Evolutionary conservation across 2,888 invertebrate genomes (phyloP), one percentile per base, ranked within the genome.

Genomic region (Magallana nippona): DNA sequence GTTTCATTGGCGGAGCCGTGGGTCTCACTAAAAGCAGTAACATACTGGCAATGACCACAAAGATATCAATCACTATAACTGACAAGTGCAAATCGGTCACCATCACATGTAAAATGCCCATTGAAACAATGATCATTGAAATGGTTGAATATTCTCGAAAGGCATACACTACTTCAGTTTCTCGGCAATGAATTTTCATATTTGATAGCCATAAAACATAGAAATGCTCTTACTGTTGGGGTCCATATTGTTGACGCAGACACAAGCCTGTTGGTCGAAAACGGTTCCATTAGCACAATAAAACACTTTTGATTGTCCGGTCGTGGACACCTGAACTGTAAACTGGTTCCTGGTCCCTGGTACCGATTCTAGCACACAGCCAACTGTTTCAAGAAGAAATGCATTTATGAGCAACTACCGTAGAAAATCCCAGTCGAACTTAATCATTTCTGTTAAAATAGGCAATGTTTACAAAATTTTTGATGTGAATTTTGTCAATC

Each of bases 281-380:
- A 81, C 81, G 11, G 81, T 81, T n/a, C 81, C 81, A 62, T 81
- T 81, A 0, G 81, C 60, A 62, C 81, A 81, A 55, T 62, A 63
- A 57, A 81, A 81, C 1, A 60, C 62, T 44, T 62, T 60, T n/a
- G 56, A 55, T 78, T 56, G 55, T 17, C 56, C 56, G 13, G 55
- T 32, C n/a, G 27, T 32, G 13, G 58, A 58, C 27, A 56, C 57
- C 10, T 80, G 79, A 13, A 80, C 57, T 57, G 79, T 80, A 17
- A 80, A 80, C 27, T 57, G 55, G 57, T 80, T 80, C 57, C 27
- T 19, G 19, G 56, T 32, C 57, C 79, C 79, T 17, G 57, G 79
- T 32, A 80, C 79, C 13, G 56, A 32, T 27, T 80, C 56, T 19
- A 80, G 57, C 58, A 80, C 79, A 57, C 79, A 80, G 1, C 79